Conservation (phyloP, 2,113 vertebrate species). For the Cercopithecus mona region DNA sequence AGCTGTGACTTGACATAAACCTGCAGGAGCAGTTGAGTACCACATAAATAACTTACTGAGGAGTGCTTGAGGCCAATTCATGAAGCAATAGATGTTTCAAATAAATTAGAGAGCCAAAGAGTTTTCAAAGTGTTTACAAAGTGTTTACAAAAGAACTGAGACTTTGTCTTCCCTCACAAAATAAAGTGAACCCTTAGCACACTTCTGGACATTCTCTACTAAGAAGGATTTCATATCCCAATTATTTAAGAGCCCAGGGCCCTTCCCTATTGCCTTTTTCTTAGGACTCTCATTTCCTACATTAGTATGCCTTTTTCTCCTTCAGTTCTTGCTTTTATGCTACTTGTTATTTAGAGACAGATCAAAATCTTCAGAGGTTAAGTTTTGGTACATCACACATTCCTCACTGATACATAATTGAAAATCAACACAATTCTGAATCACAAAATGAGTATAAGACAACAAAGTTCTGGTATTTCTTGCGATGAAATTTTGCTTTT, state of each 20-base stretch:
- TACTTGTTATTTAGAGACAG: not conserved
- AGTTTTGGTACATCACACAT: not conserved
- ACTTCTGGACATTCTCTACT: slow-evolving; percentile 47
- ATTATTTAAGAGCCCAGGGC: not conserved
- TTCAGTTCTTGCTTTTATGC: not conserved
- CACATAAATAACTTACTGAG: slow-evolving; percentile 75
- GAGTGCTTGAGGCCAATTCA: not conserved
- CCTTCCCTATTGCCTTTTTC: not conserved
- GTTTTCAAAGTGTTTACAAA: slow-evolving; percentile 56
- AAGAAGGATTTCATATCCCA: not conserved
- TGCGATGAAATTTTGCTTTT: not conserved
- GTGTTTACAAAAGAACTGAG: slow-evolving; percentile 56
- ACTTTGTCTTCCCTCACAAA: slow-evolving; percentile 15
- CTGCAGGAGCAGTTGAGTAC: not conserved
- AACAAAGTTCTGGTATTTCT: not conserved
- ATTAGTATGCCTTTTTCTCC: not conserved
- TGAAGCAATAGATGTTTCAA: slow-evolving; percentile 57
- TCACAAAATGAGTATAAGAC: not conserved
- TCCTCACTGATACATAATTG: not conserved
- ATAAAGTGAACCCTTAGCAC: not conserved
- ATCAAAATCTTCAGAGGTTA: slow-evolving; percentile 4
- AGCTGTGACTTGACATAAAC: slow-evolving; percentile 65
- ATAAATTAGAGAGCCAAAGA: slow-evolving; percentile 69
- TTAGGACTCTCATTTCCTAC: not conserved
- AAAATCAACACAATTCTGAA: slow-evolving; percentile 40